Evolutionary conservation across 2,113 vertebrate species (phyloP), one percentile per base, ranked within the genome.

Genomic region (Misgurnus mizolepis): DNA sequence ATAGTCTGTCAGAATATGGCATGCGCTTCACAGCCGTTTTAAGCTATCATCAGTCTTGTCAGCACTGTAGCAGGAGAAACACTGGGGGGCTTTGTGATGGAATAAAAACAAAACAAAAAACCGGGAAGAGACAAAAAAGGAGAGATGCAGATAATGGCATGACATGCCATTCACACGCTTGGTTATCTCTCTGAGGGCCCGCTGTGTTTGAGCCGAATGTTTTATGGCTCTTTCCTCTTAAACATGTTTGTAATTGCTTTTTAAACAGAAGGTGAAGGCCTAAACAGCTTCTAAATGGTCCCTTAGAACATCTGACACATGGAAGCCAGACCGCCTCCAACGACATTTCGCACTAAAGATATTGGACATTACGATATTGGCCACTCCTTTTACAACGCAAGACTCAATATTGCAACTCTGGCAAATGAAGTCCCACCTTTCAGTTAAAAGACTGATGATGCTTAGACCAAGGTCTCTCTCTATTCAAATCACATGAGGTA

Each of bases 201-300:
- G 22, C 45, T 75, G 70, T 79, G 22, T 69, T 69, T 60, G n/a
- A 75, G 17, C 62, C 45, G 41, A 62, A 66, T 62, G 7, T 6
- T 45, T 55, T 60, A 76, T 50, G 50, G 12, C 68, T 80, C 43
- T 22, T 53, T 80, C 47, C 18, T 84, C 90, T 90, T 92, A 90
- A 93, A 92, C 90, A 91, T 87, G 85, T 65, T 85, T 82, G 79
- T 92, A 90, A 93, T 92, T 91, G 88, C 90, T 91, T 93, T 92
- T 87, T 85, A 72, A 64, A 77, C 85, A 86, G 87, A 89, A 47
- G 67, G 73, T 79, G 64, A 43, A 41, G 45, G 62, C 64, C 56
- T 68, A 18, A 73, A 56, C 18, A 17, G 71, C 40, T 69, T 74
- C 68, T 69, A 58, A 68, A 50, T 73, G 47, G 17, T 18, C 5